Conservation (phyloP, 2,797 vertebrate species). For the Ptychobarbus kaznakovi region DNA sequence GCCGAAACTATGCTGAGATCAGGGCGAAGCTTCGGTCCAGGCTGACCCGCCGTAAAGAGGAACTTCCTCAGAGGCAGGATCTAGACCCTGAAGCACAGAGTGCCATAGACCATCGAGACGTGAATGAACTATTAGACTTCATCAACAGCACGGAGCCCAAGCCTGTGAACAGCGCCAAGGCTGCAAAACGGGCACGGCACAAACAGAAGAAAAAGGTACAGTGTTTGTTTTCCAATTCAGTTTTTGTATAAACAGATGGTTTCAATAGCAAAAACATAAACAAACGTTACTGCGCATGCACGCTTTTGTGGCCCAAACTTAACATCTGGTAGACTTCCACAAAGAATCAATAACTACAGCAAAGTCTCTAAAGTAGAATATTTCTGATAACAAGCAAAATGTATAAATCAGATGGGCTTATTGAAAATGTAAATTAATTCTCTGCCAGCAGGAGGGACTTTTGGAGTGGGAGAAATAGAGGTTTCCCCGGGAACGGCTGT, state of each 20-base stretch:
- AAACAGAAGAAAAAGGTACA: slow-evolving; percentile 97
- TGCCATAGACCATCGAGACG: slow-evolving; percentile 90
- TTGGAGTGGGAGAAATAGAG: too few species aligned
- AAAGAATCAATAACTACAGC: too few species aligned
- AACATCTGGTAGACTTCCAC: too few species aligned
- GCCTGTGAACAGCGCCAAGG: slow-evolving; percentile 95
- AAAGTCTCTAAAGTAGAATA: too few species aligned
- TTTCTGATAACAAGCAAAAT: too few species aligned
- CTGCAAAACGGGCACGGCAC: slow-evolving; percentile 95
- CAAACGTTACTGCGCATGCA: too few species aligned
- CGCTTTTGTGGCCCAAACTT: too few species aligned
- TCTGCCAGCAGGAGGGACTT: too few species aligned
- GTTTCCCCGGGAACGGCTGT: too few species aligned
- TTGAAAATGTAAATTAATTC: too few species aligned
- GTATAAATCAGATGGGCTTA: too few species aligned
- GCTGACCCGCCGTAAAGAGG: slow-evolving; percentile 95
- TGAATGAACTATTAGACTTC: slow-evolving; percentile 95
- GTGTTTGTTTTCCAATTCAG: not conserved
- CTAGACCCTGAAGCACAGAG: slow-evolving; percentile 82
- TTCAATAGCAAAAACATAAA: too few species aligned
- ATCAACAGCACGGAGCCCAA: slow-evolving; percentile 97
- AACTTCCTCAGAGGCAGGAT: slow-evolving; percentile 90
- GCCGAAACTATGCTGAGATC: slow-evolving; percentile 98
- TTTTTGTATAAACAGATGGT: not conserved
- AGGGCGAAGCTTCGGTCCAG: slow-evolving; percentile 95